phyloP scores from a whole-genome alignment of 2,797 vertebrate species.

The Limosa lapponica region DNA sequence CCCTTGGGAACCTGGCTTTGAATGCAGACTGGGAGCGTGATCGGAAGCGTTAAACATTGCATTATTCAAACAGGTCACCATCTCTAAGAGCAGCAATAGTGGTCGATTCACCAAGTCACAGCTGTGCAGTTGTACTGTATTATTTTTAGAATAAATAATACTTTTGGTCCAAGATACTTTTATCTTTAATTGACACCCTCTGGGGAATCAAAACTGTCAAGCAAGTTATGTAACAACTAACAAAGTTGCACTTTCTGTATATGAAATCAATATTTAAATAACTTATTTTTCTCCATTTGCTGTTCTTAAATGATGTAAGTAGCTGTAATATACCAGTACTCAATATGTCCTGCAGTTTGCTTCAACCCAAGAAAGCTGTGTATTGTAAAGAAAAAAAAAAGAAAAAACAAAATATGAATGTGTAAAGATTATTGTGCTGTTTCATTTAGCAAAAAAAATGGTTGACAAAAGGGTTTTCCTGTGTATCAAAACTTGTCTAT shows the following conservation, averaged over 20 bases:
- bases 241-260: conserved; percentile 98
- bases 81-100: conserved; percentile 68
- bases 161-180: conserved; percentile 71
- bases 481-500: conserved; percentile 96
- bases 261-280: conserved; percentile 99
- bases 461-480: conserved; percentile 92
- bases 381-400: conserved; percentile 91
- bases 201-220: conserved; percentile 75
- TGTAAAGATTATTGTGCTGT: conserved; percentile 97
- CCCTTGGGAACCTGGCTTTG: background rate
- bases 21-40: background rate
- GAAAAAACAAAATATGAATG: conserved; percentile 85
- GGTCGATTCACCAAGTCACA: conserved; percentile 80
- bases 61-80: conserved; percentile 28
- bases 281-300: conserved; percentile 96
- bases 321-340: conserved; percentile 97
- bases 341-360: conserved; percentile 92
- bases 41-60: background rate
- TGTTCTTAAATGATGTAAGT: conserved; percentile 96
- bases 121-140: conserved; percentile 80
- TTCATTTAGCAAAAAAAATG: conserved; percentile 91
- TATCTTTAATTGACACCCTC: conserved; percentile 74
- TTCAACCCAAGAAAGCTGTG: conserved; percentile 92
- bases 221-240: conserved; percentile 93
- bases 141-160: conserved; percentile 81